These are phyloP conservation scores for Ophioninae sp. DNA, from an alignment of 2,888 invertebrate genomes.

Conservation along the genomic window DNA sequence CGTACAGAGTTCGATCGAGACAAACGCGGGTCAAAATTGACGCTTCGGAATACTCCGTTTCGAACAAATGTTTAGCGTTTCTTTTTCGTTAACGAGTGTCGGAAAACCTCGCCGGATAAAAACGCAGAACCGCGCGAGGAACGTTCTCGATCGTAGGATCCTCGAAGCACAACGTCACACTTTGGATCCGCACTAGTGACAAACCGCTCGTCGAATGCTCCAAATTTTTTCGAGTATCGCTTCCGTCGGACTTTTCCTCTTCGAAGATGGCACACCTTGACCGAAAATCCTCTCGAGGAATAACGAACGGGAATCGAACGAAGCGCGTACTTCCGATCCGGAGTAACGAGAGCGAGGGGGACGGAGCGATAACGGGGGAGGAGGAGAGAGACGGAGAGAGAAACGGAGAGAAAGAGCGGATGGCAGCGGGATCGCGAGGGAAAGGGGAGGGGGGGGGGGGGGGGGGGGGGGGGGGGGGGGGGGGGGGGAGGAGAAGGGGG, in stretches of 20 bases:
- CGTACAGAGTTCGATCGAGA: not conserved
- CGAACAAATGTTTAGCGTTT: no score
- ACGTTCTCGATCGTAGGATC: not conserved
- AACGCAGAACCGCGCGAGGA: not conserved
- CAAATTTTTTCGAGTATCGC: not conserved
- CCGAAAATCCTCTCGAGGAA: not conserved
- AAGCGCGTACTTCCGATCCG: not conserved
- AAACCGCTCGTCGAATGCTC: not conserved
- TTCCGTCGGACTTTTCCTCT: not conserved
- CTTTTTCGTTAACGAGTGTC: no score
- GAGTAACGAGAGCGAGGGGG: not conserved
- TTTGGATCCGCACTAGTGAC: conserved; percentile 1
- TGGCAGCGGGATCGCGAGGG: not conserved
- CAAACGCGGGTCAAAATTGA: not conserved
- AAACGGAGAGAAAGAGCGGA: not conserved
- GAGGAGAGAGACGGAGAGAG: not conserved
- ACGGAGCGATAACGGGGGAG: not conserved
- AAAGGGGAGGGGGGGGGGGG: not conserved
- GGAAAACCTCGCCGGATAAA: no score
- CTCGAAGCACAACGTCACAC: conserved; percentile 4
- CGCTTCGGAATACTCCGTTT: not conserved
- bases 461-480: not conserved
- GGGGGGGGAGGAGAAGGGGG: not conserved
- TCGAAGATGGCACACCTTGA: no score
- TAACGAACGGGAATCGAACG: not conserved